A percentile compares a stretch with the other conserved stretches of the same genome.
phyloP scores from a whole-genome alignment of 2,797 vertebrate species.

The Sphenopsis melanotis region DNA sequence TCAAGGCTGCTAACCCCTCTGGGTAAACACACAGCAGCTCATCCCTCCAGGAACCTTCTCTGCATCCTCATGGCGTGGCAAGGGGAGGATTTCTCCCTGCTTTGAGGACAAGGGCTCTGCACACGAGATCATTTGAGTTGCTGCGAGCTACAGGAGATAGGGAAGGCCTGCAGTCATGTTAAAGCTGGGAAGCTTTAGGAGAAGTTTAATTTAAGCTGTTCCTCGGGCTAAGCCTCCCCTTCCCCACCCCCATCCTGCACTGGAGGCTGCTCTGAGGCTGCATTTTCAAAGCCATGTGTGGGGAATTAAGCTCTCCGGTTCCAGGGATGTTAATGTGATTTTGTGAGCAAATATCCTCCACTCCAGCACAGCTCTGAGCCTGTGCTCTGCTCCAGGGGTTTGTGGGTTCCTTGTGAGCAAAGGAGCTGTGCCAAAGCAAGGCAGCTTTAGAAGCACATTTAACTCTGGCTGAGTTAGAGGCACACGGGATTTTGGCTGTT shows the following conservation, averaged over 20 bases:
- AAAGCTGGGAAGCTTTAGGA: conserved; percentile 14
- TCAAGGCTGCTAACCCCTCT: conserved; percentile 42
- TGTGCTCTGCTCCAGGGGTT: not conserved
- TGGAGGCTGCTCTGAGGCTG: conserved; percentile 6
- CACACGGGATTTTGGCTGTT: not conserved
- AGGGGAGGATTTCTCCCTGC: not conserved
- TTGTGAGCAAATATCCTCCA: conserved; percentile 20
- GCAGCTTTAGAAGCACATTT: not conserved
- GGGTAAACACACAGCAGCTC: conserved; percentile 48
- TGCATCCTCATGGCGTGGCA: not conserved
- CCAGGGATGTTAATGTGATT: conserved; percentile 27
- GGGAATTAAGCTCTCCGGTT: conserved; percentile 45
- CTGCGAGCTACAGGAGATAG: not conserved
- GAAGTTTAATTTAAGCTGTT: conserved; percentile 53
- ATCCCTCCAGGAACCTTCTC: not conserved
- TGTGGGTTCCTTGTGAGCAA: not conserved
- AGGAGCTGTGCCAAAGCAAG: not conserved
- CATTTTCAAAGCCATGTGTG: not conserved
- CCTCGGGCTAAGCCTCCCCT: conserved; percentile 40
- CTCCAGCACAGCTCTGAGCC: not conserved
- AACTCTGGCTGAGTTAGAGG: not conserved
- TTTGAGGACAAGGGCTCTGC: not conserved
- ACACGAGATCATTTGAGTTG: not conserved
- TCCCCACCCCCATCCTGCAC: not conserved
- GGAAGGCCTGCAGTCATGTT: not conserved